Conservation (phyloP, 2,113 vertebrate species). For the Perca schrenkii region DNA sequence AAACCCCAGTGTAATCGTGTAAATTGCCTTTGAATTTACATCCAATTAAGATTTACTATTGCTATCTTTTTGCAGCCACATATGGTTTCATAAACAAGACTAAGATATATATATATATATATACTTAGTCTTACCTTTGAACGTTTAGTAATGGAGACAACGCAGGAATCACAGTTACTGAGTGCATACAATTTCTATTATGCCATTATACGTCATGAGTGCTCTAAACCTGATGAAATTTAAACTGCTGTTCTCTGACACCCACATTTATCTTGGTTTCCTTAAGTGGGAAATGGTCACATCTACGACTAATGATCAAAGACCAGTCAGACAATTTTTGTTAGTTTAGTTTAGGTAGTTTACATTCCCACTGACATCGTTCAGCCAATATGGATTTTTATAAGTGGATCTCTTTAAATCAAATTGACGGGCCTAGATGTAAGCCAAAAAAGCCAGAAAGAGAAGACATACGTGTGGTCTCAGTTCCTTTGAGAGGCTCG, state of each 20-base stretch:
- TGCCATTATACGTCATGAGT: neutral
- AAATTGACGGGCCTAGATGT: neutral
- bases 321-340: neutral
- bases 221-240: neutral
- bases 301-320: constrained; percentile 10
- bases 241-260: constrained; percentile 1
- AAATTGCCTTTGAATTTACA: constrained; percentile 24
- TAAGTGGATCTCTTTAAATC: constrained; percentile 5
- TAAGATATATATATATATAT: neutral
- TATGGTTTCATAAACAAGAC: constrained; percentile 26
- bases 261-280: constrained; percentile 4
- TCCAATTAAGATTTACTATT: constrained; percentile 33
- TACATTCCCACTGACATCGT: constrained; percentile 19
- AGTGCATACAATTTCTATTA: neutral
- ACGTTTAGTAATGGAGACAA: constrained; percentile 40
- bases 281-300: neutral
- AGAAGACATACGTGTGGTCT: constrained; percentile 92
- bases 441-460: neutral
- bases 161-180: constrained; percentile 12
- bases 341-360: constrained; percentile 16
- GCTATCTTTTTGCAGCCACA: constrained; percentile 20
- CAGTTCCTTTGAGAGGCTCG: constrained; percentile 90
- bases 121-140: constrained; percentile 26
- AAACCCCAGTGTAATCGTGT: constrained; percentile 8
- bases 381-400: constrained; percentile 13